Percentiles rank a stretch among this genome's conserved stretches.
phyloP scores from a whole-genome alignment of 2,113 vertebrate genomes.

The Pterocles orientalis region DNA sequence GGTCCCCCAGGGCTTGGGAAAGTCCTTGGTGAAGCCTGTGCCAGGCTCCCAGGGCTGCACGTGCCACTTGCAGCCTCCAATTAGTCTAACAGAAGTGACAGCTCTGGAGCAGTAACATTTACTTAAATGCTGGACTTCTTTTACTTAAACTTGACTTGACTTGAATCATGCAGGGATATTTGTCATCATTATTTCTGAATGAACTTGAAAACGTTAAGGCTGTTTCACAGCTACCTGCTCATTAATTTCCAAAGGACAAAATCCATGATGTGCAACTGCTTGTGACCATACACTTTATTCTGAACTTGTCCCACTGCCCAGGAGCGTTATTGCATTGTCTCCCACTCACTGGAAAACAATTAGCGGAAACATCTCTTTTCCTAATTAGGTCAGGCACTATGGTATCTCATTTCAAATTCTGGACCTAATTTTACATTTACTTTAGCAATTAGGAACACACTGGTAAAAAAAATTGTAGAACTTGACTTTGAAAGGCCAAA shows the following conservation, averaged over 20 bases:
- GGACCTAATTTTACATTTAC: neutral
- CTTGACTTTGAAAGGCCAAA: neutral
- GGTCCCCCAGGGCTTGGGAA: neutral
- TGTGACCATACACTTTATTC: neutral
- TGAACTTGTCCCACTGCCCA: neutral
- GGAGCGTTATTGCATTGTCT: neutral
- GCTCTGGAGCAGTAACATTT: neutral
- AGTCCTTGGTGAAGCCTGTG: rapidly evolving
- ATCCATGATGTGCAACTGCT: neutral
- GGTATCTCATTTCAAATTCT: neutral
- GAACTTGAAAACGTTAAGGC: neutral
- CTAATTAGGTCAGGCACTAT: neutral
- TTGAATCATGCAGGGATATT: neutral
- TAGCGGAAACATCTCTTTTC: neutral
- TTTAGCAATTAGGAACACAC: neutral
- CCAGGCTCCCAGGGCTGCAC: neutral
- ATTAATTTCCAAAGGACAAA: neutral
- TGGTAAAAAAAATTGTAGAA: neutral
- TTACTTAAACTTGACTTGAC: neutral
- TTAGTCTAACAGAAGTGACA: neutral
- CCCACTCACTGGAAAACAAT: neutral
- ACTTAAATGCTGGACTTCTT: neutral
- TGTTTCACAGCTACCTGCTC: neutral
- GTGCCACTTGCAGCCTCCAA: neutral
- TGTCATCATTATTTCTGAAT: neutral